Evolutionary conservation across 37 sponge, comb jelly and placozoan genomes (phyloP), one percentile per base, ranked within the genome.

Genomic region (Geodia barretti): DNA sequence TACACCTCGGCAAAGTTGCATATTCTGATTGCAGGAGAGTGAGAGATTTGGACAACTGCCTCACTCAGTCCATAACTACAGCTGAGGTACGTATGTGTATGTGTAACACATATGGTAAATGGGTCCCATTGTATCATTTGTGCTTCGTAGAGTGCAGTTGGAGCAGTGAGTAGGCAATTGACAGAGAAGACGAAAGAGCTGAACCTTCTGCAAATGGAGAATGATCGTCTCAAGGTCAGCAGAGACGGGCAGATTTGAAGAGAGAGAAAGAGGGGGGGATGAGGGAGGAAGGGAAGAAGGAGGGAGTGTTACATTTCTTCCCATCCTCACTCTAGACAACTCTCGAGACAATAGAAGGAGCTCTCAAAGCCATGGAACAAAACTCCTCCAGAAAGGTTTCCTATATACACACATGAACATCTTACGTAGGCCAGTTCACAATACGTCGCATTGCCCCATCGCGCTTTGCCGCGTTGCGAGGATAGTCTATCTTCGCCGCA

Each of bases 111-210:
- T n/a, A n/a, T n/a, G n/a, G n/a, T 19, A 71, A 8, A 9, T 36
- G 14, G 29, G 8, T 66, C 29, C 30, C 9, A 9, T 11, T 19
- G 68, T 66, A 28, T 66, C 29, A 28, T 41, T 1, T n/a, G 14
- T 36, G 60, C 58, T 4, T 60, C 32, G 4, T 68, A 85, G 83
- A 20, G 69, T 29, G 76, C 86, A 28, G 29, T 82, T 33, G 80
- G 86, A 14, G 28, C 83, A 0, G 30, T 86, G 54, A 74, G 60
- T 68, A 62, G 74, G 40, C 64, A 64, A 30, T 70, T 92, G 47
- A 41, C 77, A 8, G 84, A 87, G 71, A 92, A 76, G 73, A 80
- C 88, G 8, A 68, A 65, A 39, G 92, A 87, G 24, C 59, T 84
- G 9, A 87, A 71, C 60, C 35, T 67, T n/a, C 19, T 68, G 1